Base-by-base conservation (phyloP, 2,888 invertebrate genomes). In the Sesia bembeciformis region DNA sequence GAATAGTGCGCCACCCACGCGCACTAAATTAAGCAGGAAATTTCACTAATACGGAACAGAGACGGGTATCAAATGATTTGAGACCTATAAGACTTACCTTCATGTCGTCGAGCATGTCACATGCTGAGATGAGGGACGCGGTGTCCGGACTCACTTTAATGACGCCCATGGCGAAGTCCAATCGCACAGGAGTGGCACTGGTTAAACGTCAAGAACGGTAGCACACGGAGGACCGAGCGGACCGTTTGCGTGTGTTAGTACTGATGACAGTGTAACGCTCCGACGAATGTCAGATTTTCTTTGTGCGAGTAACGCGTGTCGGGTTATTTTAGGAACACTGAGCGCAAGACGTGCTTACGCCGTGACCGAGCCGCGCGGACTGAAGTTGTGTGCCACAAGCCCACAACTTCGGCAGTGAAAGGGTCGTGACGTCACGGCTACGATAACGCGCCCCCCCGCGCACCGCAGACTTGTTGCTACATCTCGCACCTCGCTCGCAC, bases 391-490 rank as follows among this genome's bases (percentile, higher is more conserved):
- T 62, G 58, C 60, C 67, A 68, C 68, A 60, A 65, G 62, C 66
- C 61, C 75, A 74, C 79, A 76, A 78, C 77, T 77, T 75, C 77
- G 50, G 72, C 84, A 89, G 85, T 86, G 90, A 90, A 87, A 89
- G 87, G 86, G 81, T 72, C 79, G 61, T 91, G 91, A 92, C 92
- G 92, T 92, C 91, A 92, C 78, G 63, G 56, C 65, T 76, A 78
- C 84, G 85, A 87, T 89, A 91, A 90, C 87, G 78, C 70, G 62
- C 63, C 70, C 65, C 59, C 64, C 38, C 4, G 40, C 7, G 39
- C 51, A 54, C 62, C 65, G 66, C 68, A 23, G 62, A 84, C 87
- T 84, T 88, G 87, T 88, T 87, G 87, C 87, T 80, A 84, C 70
- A 82, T 61, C 70, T 67, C 60, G 60, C 60, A 57, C 80, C 80